These are phyloP conservation scores for Eulithis prunata DNA, from an alignment of 2,888 invertebrate genomes.

Conservation along the genomic window DNA sequence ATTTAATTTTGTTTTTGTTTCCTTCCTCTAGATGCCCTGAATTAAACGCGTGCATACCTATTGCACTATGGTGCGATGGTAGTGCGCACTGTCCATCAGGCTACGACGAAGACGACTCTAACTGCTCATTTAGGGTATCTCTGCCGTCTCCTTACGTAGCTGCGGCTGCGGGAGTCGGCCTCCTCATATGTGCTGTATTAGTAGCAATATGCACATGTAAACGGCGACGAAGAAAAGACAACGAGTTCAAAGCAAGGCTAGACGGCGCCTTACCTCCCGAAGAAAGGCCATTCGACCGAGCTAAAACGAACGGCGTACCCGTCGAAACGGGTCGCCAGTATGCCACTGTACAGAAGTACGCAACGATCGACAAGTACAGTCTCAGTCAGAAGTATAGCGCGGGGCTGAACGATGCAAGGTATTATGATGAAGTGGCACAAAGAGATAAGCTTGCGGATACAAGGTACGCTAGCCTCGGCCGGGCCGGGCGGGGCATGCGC, in stretches of 20 bases:
- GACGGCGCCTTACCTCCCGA: conserved; percentile 84
- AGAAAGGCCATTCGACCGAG: conserved; percentile 85
- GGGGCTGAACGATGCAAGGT: conserved; percentile 80
- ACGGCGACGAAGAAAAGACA: conserved; percentile 84
- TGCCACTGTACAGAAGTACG: conserved; percentile 81
- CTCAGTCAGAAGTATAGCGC: conserved; percentile 82
- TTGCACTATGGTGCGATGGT: conserved; percentile 92
- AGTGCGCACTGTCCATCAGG: conserved; percentile 91
- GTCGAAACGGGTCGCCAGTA: conserved; percentile 72
- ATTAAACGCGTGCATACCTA: conserved; percentile 91
- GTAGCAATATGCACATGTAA: conserved; percentile 86
- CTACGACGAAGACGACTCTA: conserved; percentile 91
- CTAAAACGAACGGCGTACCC: conserved; percentile 78
- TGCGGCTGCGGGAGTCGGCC: conserved; percentile 86
- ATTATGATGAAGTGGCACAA: conserved; percentile 81
- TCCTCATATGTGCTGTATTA: conserved; percentile 84
- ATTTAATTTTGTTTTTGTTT: conserved; percentile 27
- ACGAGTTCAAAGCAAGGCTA: conserved; percentile 85
- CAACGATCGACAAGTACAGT: conserved; percentile 82
- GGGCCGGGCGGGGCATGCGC: conserved; percentile 71
- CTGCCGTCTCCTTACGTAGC: conserved; percentile 88
- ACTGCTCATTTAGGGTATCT: conserved; percentile 88
- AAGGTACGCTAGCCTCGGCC: conserved; percentile 79
- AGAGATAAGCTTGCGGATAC: conserved; percentile 80
- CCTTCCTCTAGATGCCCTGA: conserved; percentile 88